Conservation (phyloP, 2,113 vertebrate species). For the Acrocephalus kingi region DNA sequence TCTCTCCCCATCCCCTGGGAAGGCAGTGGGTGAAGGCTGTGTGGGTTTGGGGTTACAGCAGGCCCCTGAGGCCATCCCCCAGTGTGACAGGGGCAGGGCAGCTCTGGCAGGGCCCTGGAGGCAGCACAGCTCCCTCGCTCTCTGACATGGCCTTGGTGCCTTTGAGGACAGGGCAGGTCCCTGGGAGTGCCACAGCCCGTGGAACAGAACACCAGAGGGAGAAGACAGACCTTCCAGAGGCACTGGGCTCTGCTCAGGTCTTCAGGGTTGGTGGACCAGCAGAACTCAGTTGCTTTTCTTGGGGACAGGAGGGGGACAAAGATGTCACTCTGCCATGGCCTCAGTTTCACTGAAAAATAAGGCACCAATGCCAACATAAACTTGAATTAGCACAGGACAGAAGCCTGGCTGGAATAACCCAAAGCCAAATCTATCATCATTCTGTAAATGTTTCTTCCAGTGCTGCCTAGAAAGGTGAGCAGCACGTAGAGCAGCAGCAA, state of each 20-base stretch:
- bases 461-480: background rate
- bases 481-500: background rate
- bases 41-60: background rate
- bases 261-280: background rate
- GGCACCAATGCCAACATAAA: background rate
- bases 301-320: background rate
- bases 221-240: background rate
- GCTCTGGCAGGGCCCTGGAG: background rate
- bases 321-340: background rate
- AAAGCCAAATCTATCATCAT: background rate
- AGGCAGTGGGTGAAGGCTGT: background rate
- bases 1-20: background rate
- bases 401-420: background rate
- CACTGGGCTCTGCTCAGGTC: background rate
- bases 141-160: background rate
- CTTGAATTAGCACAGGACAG: background rate
- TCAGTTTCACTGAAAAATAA: background rate
- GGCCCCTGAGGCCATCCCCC: background rate
- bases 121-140: background rate
- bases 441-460: background rate
- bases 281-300: background rate
- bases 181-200: background rate
- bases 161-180: background rate
- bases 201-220: background rate
- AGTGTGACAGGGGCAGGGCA: fast-evolving